Evolutionary conservation across 2,888 invertebrate genomes (phyloP).

Genomic region (Chymomyza fuscimana): DNA sequence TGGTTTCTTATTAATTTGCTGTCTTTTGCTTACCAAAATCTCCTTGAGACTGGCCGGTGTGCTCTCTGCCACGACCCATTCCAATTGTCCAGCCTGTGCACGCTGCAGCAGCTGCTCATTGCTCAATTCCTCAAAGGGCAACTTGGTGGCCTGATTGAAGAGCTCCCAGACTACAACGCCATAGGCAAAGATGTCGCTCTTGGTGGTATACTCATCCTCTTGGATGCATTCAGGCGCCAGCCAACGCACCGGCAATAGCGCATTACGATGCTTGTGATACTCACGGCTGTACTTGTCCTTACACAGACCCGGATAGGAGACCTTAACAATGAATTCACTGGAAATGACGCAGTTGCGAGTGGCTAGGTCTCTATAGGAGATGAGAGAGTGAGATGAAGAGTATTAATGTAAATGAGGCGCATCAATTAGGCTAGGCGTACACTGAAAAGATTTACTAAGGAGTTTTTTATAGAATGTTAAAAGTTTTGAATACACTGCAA

Average conservation of each 20-base stretch:
- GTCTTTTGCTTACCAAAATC: conserved; percentile 80
- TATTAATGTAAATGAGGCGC: conserved; percentile 29
- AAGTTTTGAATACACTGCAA: too few relatives aligned
- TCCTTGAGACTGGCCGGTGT: conserved; percentile 84
- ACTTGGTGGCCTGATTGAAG: conserved; percentile 87
- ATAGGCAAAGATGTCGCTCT: conserved; percentile 95
- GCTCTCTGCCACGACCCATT: conserved; percentile 85
- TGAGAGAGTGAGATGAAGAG: neutral
- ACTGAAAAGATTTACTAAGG: too few relatives aligned
- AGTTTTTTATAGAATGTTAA: too few relatives aligned
- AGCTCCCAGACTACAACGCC: conserved; percentile 95
- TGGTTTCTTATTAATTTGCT: neutral
- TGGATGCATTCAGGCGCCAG: conserved; percentile 92
- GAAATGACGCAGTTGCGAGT: conserved; percentile 94
- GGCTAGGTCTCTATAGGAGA: conserved; percentile 86
- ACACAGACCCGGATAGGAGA: conserved; percentile 89
- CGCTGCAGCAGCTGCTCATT: conserved; percentile 78
- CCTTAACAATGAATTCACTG: conserved; percentile 88
- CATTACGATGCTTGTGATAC: conserved; percentile 91
- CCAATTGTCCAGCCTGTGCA: conserved; percentile 81
- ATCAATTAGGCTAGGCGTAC: neutral
- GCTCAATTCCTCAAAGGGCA: conserved; percentile 83
- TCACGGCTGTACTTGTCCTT: conserved; percentile 94
- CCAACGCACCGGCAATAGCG: conserved; percentile 94
- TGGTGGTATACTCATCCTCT: conserved; percentile 94